A percentile compares a stretch with the other conserved stretches of the same genome.
Evolutionary conservation across 2,113 vertebrate genomes (phyloP).

Genomic region (Donacobius atricapilla): DNA sequence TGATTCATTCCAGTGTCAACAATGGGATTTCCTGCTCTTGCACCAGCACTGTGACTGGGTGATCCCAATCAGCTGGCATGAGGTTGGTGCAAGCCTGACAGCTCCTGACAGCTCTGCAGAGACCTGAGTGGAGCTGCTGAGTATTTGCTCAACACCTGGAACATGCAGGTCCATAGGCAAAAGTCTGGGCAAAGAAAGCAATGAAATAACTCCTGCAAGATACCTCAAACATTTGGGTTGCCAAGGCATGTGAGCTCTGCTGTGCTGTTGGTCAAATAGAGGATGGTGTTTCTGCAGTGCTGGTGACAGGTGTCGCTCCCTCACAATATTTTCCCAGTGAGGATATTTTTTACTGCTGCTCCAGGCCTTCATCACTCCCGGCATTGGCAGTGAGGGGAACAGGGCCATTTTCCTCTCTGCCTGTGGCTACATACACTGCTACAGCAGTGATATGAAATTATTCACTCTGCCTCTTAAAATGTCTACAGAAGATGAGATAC

Average conservation of each 20-base stretch:
- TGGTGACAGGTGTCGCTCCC: background rate
- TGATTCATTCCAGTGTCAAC: accelerated
- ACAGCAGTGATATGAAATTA: background rate
- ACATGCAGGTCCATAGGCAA: background rate
- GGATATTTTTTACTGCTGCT: background rate
- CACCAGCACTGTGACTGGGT: background rate
- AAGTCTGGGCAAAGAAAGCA: background rate
- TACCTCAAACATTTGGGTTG: background rate
- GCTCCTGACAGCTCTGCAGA: background rate
- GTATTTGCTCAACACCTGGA: background rate
- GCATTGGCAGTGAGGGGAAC: background rate
- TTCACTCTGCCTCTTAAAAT: background rate
- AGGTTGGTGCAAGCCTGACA: background rate
- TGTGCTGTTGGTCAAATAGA: background rate
- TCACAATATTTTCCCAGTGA: background rate
- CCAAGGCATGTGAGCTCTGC: accelerated
- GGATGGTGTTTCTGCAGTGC: background rate
- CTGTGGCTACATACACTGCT: background rate
- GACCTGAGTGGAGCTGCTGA: background rate
- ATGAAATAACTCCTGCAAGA: background rate
- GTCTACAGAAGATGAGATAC: background rate
- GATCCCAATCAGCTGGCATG: accelerated
- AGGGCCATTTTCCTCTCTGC: background rate
- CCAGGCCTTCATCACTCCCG: background rate
- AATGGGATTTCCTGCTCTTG: background rate